These are phyloP conservation scores for Papilio demoleus DNA, from an alignment of 2,888 invertebrate species.

Conservation along the genomic window DNA sequence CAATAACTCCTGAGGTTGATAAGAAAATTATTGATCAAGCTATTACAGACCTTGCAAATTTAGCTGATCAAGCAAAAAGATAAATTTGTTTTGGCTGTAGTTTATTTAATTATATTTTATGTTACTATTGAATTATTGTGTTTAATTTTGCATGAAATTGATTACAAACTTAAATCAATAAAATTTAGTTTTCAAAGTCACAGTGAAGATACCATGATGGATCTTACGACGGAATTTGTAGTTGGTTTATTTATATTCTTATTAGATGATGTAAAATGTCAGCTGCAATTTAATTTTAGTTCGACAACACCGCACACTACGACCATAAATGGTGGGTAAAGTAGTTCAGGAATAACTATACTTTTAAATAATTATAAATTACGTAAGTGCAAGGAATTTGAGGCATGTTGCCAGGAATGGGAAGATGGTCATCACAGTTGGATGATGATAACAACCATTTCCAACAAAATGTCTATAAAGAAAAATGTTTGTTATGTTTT, in stretches of 20 bases:
- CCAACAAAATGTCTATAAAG: too few species aligned
- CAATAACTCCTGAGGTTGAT: slow-evolving; percentile 95
- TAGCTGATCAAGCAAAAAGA: slow-evolving; percentile 77
- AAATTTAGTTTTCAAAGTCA: slow-evolving; percentile 11
- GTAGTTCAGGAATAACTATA: background rate
- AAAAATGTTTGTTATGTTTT: too few species aligned
- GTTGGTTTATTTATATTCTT: background rate
- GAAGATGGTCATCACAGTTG: too few species aligned
- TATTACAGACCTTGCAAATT: slow-evolving; percentile 89
- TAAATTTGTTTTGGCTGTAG: background rate
- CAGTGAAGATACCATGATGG: slow-evolving; percentile 15
- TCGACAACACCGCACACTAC: background rate
- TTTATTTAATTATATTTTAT: slow-evolving; percentile 27
- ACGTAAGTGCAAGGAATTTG: background rate
- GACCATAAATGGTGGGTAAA: slow-evolving; percentile 24
- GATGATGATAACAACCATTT: too few species aligned
- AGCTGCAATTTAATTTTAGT: slow-evolving; percentile 3
- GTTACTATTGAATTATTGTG: slow-evolving; percentile 5
- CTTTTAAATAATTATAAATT: too few species aligned
- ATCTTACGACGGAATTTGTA: background rate
- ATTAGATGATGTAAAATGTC: slow-evolving; percentile 15
- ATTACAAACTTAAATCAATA: background rate
- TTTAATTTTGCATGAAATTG: slow-evolving; percentile 35
- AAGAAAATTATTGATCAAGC: slow-evolving; percentile 93
- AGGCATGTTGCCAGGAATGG: too few species aligned